Base-by-base conservation (phyloP, 2,888 invertebrate species). In the Steromphala cineraria region DNA sequence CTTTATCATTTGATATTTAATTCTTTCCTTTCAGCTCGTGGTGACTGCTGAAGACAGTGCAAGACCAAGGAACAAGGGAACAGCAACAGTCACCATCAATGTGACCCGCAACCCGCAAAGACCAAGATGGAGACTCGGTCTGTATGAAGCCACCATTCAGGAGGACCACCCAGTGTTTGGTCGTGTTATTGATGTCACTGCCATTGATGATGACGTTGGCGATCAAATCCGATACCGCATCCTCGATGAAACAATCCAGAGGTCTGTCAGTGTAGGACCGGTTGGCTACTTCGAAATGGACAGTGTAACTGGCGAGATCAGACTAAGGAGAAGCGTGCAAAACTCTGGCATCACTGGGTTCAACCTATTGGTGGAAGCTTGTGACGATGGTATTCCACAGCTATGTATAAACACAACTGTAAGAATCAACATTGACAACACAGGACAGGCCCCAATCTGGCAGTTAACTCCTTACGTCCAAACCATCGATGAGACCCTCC, bases 71-170 rank as follows among this genome's bases (percentile, higher is more conserved):
- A 67, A 77, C 2, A 62, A 80, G 21, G 81, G 75, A 13, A 81
- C 75, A 21, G 77, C 78, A 0, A 75, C 74, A 2, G 82, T 82
- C 53, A 83, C 67, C 28, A 82, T 86, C 62, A 77, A 56, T 31
- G 80, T 86, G n/a, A 13, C 77, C 1, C 82, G 84, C 19, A 86
- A 86, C 52, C 81, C 76, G 17, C 77, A 80, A 53, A 31, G 52
- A n/a, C 99, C 99, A 0, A 95, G 95, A 74, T 98, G 98, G 86
- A 21, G 13, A 0, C 53, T 86, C 7, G 40, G 78, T 10, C n/a
- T 15, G 0, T 85, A 82, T 28, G 10, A 0, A 1, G 80, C 80
- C 0, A 81, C 19, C 3, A 88, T 91, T 15, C 75, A 85, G 7
- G 90, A 90, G 75, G 86, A 88, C 75, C 82, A 83, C 21, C 82